Evolutionary conservation across 2,888 invertebrate genomes (phyloP).

Genomic region (Clepsis dumicolana): DNA sequence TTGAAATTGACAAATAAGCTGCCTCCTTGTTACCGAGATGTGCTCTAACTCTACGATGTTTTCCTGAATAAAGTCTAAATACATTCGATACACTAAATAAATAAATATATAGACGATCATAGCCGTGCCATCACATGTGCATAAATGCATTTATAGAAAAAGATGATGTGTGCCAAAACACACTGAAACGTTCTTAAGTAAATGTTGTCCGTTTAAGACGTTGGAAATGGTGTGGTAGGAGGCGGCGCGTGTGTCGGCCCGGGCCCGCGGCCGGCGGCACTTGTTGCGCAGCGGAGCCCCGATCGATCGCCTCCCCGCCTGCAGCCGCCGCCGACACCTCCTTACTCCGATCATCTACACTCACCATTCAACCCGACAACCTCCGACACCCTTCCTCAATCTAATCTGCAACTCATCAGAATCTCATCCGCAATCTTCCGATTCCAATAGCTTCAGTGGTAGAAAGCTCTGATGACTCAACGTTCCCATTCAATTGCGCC

Average conservation of each 20-base stretch:
- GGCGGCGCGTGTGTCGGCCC: conserved; percentile 37
- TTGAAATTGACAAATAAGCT: too few species aligned
- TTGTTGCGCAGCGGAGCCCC: conserved; percentile 82
- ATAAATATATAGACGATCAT: too few species aligned
- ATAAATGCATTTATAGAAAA: too few species aligned
- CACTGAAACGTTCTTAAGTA: not conserved
- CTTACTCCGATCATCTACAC: conserved; percentile 34
- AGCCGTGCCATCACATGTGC: too few species aligned
- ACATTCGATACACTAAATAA: too few species aligned
- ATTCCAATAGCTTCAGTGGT: conserved; percentile 30
- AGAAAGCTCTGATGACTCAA: conserved; percentile 20
- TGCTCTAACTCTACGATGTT: too few species aligned
- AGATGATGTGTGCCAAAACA: not conserved
- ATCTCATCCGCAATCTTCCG: conserved; percentile 38
- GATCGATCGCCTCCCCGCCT: conserved; percentile 67
- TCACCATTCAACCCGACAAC: conserved; percentile 32
- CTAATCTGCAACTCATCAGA: conserved; percentile 42
- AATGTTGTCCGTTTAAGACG: conserved; percentile 18
- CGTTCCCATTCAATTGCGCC: conserved; percentile 22
- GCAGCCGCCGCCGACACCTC: conserved; percentile 44
- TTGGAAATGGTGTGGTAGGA: conserved; percentile 27
- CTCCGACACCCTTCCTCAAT: conserved; percentile 29
- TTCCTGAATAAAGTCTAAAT: too few species aligned
- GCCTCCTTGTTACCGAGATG: too few species aligned
- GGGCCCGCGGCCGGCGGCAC: conserved; percentile 57